These are phyloP conservation scores for Hylyphantes graminicola DNA, from an alignment of 1,140 invertebrate species.

Conservation along the genomic window DNA sequence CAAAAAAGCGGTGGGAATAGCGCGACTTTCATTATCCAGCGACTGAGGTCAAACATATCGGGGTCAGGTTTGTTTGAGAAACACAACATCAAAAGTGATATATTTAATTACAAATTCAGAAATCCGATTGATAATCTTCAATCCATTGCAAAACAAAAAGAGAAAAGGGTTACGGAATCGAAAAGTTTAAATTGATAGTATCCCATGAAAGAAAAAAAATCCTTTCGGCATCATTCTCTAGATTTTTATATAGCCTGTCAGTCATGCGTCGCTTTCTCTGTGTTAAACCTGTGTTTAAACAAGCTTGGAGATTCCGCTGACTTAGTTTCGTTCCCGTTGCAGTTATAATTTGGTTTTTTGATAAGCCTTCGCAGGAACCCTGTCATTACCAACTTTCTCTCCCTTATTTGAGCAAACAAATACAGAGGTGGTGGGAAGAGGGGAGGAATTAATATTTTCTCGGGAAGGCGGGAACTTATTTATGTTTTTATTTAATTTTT, in stretches of 20 bases:
- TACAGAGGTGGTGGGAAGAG: neutral
- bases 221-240: neutral
- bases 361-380: neutral
- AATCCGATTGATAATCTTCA: slow-evolving; percentile 13
- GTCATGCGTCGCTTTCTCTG: neutral
- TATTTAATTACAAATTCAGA: slow-evolving; percentile 24
- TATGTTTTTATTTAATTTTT: too few relatives aligned
- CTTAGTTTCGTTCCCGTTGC: neutral
- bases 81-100: slow-evolving; percentile 13
- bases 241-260: slow-evolving; percentile 3
- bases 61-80: neutral
- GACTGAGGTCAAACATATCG: slow-evolving; percentile 3
- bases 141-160: neutral
- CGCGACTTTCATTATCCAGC: neutral
- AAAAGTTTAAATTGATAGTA: neutral
- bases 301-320: neutral
- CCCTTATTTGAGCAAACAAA: slow-evolving; percentile 29
- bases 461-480: neutral
- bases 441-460: neutral
- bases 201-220: slow-evolving; percentile 2
- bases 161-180: neutral
- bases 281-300: slow-evolving; percentile 8
- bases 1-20: neutral
- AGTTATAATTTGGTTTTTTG: slow-evolving; percentile 11
- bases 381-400: neutral